Percentiles rank a stretch among this genome's conserved stretches.
phyloP scores from a whole-genome alignment of 2,888 invertebrate species.

The Mythimna lalbum region DNA sequence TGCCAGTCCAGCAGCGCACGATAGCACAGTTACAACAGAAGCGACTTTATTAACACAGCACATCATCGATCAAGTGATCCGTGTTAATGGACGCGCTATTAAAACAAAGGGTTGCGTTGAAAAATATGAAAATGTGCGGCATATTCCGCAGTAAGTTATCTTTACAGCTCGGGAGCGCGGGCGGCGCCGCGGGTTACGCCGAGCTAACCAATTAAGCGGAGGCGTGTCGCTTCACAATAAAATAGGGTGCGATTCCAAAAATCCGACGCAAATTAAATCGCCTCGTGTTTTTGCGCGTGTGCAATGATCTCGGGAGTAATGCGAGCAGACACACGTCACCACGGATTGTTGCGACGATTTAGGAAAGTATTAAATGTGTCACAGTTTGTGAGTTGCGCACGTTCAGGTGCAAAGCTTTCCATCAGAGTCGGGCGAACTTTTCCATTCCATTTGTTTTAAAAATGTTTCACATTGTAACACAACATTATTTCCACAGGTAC shows the following conservation, averaged over 20 bases:
- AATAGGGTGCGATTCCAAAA: conserved; percentile 56
- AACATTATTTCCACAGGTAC: neutral
- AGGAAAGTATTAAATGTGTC: neutral
- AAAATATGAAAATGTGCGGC: conserved; percentile 45
- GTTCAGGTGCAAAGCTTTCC: neutral
- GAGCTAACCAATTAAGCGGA: conserved; percentile 64
- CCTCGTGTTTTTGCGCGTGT: neutral
- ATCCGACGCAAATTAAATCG: conserved; percentile 20
- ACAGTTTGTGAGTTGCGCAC: neutral
- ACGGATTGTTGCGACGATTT: neutral
- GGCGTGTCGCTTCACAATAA: conserved; percentile 60
- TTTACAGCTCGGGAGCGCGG: conserved; percentile 6
- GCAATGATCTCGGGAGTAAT: neutral
- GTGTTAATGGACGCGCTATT: conserved; percentile 30
- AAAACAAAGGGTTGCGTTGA: conserved; percentile 43
- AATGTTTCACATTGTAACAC: neutral
- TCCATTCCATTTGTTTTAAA: neutral
- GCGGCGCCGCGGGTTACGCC: conserved; percentile 12
- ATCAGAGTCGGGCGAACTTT: neutral
- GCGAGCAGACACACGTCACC: too few species aligned
- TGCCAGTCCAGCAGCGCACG: neutral
- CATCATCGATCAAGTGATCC: conserved; percentile 20
- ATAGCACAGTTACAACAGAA: neutral
- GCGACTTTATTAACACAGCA: conserved; percentile 10
- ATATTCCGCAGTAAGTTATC: conserved; percentile 42